Percentiles rank a stretch among this genome's conserved stretches.
Conservation (phyloP, 1,140 invertebrate species). For the Cotesia vestalis region DNA sequence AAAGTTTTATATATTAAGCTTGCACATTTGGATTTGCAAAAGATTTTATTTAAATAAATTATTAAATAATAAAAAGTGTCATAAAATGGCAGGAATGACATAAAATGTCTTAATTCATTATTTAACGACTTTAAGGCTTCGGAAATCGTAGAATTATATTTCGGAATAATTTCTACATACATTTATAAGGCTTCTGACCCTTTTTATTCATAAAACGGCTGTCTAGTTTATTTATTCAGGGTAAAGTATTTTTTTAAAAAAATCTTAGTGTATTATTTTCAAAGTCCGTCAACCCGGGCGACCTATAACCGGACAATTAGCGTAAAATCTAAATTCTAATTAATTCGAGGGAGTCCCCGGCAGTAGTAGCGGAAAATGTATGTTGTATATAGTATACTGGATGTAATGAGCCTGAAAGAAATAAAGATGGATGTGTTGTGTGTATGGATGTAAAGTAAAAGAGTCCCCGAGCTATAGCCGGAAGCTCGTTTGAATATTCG, state of each 20-base stretch:
- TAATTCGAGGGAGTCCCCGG: constrained; percentile 20
- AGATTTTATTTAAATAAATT: too few species aligned
- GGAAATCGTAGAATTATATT: constrained; percentile 63
- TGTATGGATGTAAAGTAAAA: too few species aligned
- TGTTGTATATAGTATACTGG: constrained; percentile 1
- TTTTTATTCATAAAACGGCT: constrained; percentile 17
- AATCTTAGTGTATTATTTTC: not conserved
- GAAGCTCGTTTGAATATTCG: constrained; percentile 56
- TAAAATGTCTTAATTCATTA: constrained; percentile 37
- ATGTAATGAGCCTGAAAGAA: constrained; percentile 13
- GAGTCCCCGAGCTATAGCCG: constrained; percentile 26
- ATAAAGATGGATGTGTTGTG: not conserved
- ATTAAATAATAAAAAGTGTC: not conserved
- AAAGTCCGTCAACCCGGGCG: constrained; percentile 29
- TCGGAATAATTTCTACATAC: constrained; percentile 59
- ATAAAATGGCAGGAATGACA: not conserved
- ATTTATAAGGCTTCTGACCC: constrained; percentile 51
- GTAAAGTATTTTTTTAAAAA: too few species aligned
- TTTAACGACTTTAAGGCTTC: constrained; percentile 54
- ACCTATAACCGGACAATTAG: constrained; percentile 32
- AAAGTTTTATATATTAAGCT: too few species aligned
- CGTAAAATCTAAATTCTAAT: constrained; percentile 41
- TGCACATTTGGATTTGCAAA: too few species aligned
- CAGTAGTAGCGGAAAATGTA: not conserved
- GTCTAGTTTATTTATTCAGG: too few species aligned